Percentiles rank a stretch among this genome's conserved stretches.
Conservation (phyloP, 2,888 invertebrate genomes). For the Parnassius smintheus region DNA sequence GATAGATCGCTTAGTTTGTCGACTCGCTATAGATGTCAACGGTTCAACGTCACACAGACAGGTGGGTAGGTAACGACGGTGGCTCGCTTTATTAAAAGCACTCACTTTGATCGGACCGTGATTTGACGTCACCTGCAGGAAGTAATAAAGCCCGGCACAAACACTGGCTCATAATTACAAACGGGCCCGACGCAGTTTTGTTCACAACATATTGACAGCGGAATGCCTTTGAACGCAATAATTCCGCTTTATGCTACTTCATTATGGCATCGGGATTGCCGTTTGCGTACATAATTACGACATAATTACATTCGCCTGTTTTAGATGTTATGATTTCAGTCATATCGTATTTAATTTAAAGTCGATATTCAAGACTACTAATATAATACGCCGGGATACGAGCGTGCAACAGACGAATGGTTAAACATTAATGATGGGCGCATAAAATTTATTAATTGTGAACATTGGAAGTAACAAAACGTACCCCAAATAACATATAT, state of each 20-base stretch:
- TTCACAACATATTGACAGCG: slow-evolving; percentile 61
- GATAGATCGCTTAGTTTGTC: slow-evolving; percentile 6
- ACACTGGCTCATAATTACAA: slow-evolving; percentile 65
- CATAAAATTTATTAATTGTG: slow-evolving; percentile 7
- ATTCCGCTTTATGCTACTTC: slow-evolving; percentile 56
- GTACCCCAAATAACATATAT: neutral
- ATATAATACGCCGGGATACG: too few relatives aligned
- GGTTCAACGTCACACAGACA: slow-evolving; percentile 28
- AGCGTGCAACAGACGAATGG: too few relatives aligned
- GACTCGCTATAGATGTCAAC: slow-evolving; percentile 22
- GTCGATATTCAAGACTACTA: slow-evolving; percentile 5
- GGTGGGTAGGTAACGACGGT: slow-evolving; percentile 29
- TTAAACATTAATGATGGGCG: slow-evolving; percentile 8
- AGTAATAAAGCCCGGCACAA: slow-evolving; percentile 63
- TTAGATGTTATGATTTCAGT: slow-evolving; percentile 12
- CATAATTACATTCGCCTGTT: slow-evolving; percentile 28
- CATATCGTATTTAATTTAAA: slow-evolving; percentile 6
- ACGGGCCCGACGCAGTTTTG: slow-evolving; percentile 45
- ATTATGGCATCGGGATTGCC: slow-evolving; percentile 49
- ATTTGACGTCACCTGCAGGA: slow-evolving; percentile 73
- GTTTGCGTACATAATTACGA: slow-evolving; percentile 42
- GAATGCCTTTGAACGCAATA: slow-evolving; percentile 59
- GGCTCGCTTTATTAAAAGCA: slow-evolving; percentile 71
- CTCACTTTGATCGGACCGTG: slow-evolving; percentile 70
- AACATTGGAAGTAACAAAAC: slow-evolving; percentile 6